phyloP scores from a whole-genome alignment of 37 sponge, comb jelly and placozoan species.

The Theonella swinhoei region DNA sequence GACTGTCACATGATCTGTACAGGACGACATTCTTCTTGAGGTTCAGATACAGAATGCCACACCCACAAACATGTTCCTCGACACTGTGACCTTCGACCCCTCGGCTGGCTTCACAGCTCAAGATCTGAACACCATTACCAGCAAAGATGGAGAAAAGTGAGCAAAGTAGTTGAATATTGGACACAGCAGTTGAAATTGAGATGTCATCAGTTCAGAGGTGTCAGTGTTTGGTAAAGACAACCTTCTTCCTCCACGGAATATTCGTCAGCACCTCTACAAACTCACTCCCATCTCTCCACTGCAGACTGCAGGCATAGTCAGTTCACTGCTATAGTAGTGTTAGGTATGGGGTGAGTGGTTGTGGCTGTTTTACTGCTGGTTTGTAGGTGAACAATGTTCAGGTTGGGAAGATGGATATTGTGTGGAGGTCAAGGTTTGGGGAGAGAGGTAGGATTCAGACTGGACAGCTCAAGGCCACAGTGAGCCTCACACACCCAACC shows the following conservation, averaged over 20 bases:
- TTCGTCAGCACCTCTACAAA: conserved; percentile 76
- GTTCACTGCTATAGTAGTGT: neutral
- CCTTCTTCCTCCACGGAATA: conserved; percentile 59
- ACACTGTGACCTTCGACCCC: conserved; percentile 79
- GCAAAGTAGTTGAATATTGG: too few relatives aligned
- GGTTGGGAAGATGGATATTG: conserved; percentile 88
- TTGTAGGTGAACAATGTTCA: neutral
- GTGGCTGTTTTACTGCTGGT: neutral
- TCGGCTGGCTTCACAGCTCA: conserved; percentile 45
- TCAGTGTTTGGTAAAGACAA: conserved; percentile 69
- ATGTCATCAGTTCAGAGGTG: neutral
- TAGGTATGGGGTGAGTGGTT: neutral
- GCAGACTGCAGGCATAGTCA: conserved; percentile 40
- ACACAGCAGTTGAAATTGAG: too few relatives aligned
- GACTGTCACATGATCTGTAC: conserved; percentile 2
- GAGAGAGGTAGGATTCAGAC: conserved; percentile 90
- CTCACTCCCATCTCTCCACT: conserved; percentile 48
- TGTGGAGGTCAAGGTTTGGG: conserved; percentile 85
- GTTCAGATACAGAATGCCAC: conserved; percentile 87
- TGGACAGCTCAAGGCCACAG: conserved; percentile 66
- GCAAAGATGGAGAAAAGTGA: neutral
- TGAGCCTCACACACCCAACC: too few relatives aligned
- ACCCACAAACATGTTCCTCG: conserved; percentile 72
- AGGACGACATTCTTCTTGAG: conserved; percentile 79
- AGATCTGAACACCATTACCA: conserved; percentile 49